phyloP scores from a whole-genome alignment of 1,140 invertebrate genomes.

The Hypothenemus hampei region DNA sequence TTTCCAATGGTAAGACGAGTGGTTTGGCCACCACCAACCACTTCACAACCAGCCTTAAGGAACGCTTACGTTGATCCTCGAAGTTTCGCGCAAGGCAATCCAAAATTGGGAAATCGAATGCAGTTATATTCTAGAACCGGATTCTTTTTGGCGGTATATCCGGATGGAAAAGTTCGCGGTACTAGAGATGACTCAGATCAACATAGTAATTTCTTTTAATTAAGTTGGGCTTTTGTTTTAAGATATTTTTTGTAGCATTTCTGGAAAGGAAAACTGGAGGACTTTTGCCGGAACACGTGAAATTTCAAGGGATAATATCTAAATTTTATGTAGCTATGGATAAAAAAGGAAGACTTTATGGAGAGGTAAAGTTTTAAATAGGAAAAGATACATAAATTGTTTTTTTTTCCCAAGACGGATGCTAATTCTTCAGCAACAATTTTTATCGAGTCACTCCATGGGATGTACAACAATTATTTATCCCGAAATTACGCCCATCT shows the following conservation, averaged over 20 bases:
- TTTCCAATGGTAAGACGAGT: conserved; percentile 23
- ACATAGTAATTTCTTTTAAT: conserved; percentile 48
- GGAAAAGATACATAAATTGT: background rate
- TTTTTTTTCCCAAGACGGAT: conserved; percentile 42
- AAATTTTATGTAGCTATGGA: conserved; percentile 59
- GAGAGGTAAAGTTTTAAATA: conserved; percentile 49
- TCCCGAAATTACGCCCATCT: conserved; percentile 49
- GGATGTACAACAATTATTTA: conserved; percentile 56
- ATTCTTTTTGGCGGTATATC: conserved; percentile 52
- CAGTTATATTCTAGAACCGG: conserved; percentile 55
- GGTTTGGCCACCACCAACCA: conserved; percentile 32
- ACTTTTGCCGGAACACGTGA: conserved; percentile 48
- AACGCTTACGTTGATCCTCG: conserved; percentile 22
- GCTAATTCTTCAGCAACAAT: conserved; percentile 51
- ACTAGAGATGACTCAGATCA: conserved; percentile 49
- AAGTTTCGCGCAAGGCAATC: conserved; percentile 34
- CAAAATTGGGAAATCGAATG: conserved; percentile 44
- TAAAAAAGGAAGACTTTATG: conserved; percentile 56
- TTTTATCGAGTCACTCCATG: conserved; percentile 56
- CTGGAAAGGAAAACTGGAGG: conserved; percentile 52
- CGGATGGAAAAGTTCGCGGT: conserved; percentile 52
- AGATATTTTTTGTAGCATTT: conserved; percentile 45
- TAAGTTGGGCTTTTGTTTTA: background rate
- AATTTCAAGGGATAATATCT: conserved; percentile 54
- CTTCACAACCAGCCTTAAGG: conserved; percentile 15